Evolutionary conservation across 1,140 invertebrate genomes (phyloP), one percentile per base, ranked within the genome.

Genomic region (Hirudo medicinalis): DNA sequence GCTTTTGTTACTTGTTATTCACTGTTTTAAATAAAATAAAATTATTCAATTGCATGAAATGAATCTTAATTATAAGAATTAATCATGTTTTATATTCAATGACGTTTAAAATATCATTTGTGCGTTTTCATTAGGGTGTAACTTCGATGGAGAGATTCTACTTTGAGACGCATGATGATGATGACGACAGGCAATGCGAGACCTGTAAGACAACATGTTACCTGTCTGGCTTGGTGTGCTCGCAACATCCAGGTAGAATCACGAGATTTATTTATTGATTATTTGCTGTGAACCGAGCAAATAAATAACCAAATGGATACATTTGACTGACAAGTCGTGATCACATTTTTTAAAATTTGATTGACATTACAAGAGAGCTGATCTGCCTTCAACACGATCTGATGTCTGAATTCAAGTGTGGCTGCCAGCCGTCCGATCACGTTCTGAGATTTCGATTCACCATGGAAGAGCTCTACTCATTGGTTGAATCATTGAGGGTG

Each of bases 141-240:
- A 90, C 88, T 20, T 88, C 90, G 76, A 89, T 91, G 11, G 91
- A 95, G 79, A 85, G 91, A 53, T 91, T 93, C 78, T 88, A 89
- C 32, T 97, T 97, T 84, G 95, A 99, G 83, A 83, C 94, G 68
- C 84, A 97, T 27, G 90, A 90, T 22, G 95, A 98, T 84, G 57
- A 63, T 32, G 94, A 98, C 82, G 92, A 94, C 79, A 86, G 95
- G 67, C 91, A 95, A 81, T 99, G 96, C 81, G 88, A 90, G 78
- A 84, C 89, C 77, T 99, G 96, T 83, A 97, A 97, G 82, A 97
- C 95, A 0, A 98, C 95, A 29, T 95, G 93, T 80, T 99, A 97
- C 83, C 83, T 98, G 66, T 97, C 93, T 49, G 93, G 92, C 29
- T 87, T 98, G 55, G 90, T 90, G 69, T 98, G 95, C 76, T 82